Percentiles rank a stretch among this genome's conserved stretches.
Evolutionary conservation across 2,888 invertebrate genomes (phyloP).

Genomic region (Cremastinae sp.): DNA sequence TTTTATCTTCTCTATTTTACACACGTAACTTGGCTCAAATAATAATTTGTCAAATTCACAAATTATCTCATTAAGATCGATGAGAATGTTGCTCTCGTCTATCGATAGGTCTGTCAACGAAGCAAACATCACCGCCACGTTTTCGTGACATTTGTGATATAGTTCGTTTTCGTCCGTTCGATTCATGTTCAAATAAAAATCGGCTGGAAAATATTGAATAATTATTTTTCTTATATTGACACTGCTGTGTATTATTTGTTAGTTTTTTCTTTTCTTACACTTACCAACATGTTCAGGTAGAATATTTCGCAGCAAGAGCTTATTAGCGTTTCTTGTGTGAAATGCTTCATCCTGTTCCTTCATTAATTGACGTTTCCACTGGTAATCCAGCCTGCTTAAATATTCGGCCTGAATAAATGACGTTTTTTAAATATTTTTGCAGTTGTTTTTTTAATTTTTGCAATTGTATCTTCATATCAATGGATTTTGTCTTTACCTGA

Average conservation of each 20-base stretch:
- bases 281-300: conserved; percentile 94
- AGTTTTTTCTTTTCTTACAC: conserved; percentile 40
- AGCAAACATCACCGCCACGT: conserved; percentile 98
- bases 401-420: conserved; percentile 85
- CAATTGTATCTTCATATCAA: too few species aligned
- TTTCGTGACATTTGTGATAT: conserved; percentile 93
- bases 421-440: conserved; percentile 10
- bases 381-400: conserved; percentile 91
- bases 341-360: conserved; percentile 93
- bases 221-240: background rate
- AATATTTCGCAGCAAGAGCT: conserved; percentile 94
- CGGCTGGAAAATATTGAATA: conserved; percentile 82
- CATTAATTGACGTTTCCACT: conserved; percentile 88
- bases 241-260: too few species aligned
- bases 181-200: conserved; percentile 88
- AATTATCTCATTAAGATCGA: conserved; percentile 92
- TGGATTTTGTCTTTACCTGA: too few species aligned
- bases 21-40: conserved; percentile 83
- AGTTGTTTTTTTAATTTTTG: background rate
- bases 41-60: conserved; percentile 95
- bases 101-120: conserved; percentile 90
- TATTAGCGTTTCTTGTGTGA: conserved; percentile 93
- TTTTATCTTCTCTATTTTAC: conserved; percentile 96
- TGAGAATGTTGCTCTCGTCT: conserved; percentile 84
- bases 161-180: conserved; percentile 87